These are phyloP conservation scores for Papilio polyxenes DNA, from an alignment of 1,140 invertebrate genomes.

Conservation along the genomic window DNA sequence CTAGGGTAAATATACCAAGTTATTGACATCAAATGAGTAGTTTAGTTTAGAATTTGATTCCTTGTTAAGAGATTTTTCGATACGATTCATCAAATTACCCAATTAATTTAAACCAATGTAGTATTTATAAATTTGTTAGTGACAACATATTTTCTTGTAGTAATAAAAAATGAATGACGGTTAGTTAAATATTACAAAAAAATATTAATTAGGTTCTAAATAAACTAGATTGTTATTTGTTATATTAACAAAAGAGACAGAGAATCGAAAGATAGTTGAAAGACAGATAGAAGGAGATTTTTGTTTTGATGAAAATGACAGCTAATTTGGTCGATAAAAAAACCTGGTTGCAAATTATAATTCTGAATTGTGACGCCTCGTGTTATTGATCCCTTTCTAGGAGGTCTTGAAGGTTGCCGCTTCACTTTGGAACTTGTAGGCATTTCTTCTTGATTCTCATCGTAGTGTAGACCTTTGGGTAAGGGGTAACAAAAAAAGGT, in stretches of 20 bases:
- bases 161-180: background rate
- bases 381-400: conserved; percentile 87
- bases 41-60: no score
- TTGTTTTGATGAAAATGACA: conserved; percentile 26
- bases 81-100: no score
- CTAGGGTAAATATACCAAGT: background rate
- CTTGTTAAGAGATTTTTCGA: no score
- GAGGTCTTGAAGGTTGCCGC: conserved; percentile 85
- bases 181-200: background rate
- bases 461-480: conserved; percentile 89
- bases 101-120: background rate
- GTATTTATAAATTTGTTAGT: no score
- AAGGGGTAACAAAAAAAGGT: conserved; percentile 43
- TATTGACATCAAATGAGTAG: background rate
- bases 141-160: no score
- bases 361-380: conserved; percentile 79
- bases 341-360: conserved; percentile 74
- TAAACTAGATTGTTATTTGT: background rate
- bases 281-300: conserved; percentile 20
- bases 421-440: conserved; percentile 74
- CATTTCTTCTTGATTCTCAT: conserved; percentile 81
- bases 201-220: no score
- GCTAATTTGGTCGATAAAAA: conserved; percentile 32
- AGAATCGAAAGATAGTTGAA: background rate
- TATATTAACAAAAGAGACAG: background rate